Evolutionary conservation across 92 coral and sea anemone genomes (phyloP), one percentile per base, ranked within the genome.

Genomic region (Phenganax subtilis): DNA sequence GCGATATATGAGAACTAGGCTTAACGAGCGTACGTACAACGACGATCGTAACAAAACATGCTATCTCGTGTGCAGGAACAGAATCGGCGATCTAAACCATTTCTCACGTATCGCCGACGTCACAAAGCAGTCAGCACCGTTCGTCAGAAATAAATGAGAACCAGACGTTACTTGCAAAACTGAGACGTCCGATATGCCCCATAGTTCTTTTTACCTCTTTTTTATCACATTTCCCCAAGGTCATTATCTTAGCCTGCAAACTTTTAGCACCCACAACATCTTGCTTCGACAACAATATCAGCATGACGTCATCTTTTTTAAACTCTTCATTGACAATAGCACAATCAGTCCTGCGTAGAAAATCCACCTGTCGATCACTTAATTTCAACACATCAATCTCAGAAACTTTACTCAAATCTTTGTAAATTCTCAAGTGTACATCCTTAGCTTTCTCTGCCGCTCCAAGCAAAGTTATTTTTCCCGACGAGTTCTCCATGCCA

Each of bases 351-450:
- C 81, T 12, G 2, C 58, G 62, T 54, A 76, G 65, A 76, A 76
- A 76, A 56, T 76, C 81, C 15, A 57, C 58, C 55, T 76, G 81
- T 47, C 81, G 52, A 12, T 25, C 68, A n/a, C 68, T 76, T 68
- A 58, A 20, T 28, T 56, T 27, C 47, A 37, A 37, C 2, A 76
- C 47, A 20, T 76, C 51, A 15, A 51, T 58, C 29, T 56, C 68
- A 10, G 54, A 31, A 54, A 76, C 31, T 2, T 14, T 67, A 4
- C 3, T 5, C 6, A 76, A 12, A 53, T 76, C 81, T 58, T 57
- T n/a, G 11, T 4, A 10, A 55, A 76, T 76, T 59, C 70, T 76
- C 7, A 29, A 30, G 0, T 30, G 9, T 20, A 76, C 69, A 52
- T 76, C 81, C 8, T 57, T 58, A 12, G 31, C 44, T 31, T 16